phyloP scores from a whole-genome alignment of 2,888 invertebrate genomes.

The Dexiosoma caninum region DNA sequence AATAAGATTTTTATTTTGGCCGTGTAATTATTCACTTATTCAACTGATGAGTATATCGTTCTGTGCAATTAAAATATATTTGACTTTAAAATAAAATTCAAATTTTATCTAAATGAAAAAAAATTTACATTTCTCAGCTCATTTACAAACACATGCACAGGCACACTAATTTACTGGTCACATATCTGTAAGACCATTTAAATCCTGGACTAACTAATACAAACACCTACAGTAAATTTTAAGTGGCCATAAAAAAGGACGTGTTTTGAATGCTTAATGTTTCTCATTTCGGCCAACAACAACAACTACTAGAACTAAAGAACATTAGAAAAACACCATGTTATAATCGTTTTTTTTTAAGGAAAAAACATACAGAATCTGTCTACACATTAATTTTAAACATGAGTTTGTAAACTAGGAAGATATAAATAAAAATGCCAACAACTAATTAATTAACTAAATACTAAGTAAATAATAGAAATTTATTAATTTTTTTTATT shows the following conservation, averaged over 20 bases:
- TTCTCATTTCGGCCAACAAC: neutral
- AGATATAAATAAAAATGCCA: conserved; percentile 10
- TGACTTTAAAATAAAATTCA: neutral
- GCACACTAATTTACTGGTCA: neutral
- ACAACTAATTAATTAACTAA: conserved; percentile 45
- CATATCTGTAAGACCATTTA: conserved; percentile 20
- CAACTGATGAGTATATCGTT: neutral
- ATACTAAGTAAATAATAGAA: neutral
- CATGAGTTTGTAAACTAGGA: neutral
- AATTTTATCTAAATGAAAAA: conserved; percentile 20
- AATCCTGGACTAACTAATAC: conserved; percentile 50
- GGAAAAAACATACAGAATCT: neutral
- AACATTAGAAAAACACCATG: conserved; percentile 2
- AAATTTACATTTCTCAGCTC: neutral
- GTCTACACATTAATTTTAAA: neutral
- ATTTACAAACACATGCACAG: neutral
- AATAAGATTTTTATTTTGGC: too few relatives aligned
- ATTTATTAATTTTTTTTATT: neutral
- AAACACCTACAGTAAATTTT: conserved; percentile 53
- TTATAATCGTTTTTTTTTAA: neutral
- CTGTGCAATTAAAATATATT: neutral
- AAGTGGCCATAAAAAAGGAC: conserved; percentile 57
- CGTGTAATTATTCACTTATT: too few relatives aligned
- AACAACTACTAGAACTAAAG: neutral
- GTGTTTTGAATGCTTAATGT: conserved; percentile 49